phyloP scores from a whole-genome alignment of 1,140 invertebrate genomes.

The Aphelinus certus region DNA sequence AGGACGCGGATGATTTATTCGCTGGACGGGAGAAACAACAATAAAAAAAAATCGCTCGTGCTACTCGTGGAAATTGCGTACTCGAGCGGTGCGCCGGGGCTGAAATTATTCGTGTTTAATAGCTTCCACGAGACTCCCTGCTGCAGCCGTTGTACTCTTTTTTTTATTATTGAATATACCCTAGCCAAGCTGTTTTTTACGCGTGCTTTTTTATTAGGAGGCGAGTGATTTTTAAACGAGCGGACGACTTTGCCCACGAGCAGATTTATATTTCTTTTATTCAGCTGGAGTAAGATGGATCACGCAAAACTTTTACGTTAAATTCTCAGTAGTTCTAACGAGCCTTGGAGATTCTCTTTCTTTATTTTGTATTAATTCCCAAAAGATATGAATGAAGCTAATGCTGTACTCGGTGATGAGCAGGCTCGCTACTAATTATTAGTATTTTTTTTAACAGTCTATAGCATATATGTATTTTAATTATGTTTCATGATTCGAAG shows the following conservation, averaged over 20 bases:
- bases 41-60: too few relatives aligned
- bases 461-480: too few relatives aligned
- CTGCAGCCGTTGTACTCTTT: neutral
- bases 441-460: too few relatives aligned
- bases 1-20: neutral
- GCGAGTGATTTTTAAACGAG: conserved; percentile 18
- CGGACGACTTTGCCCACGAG: neutral
- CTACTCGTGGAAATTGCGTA: too few relatives aligned
- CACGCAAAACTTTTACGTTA: neutral
- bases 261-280: conserved; percentile 10
- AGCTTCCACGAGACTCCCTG: neutral
- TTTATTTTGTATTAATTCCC: too few relatives aligned
- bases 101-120: conserved; percentile 13
- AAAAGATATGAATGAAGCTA: too few relatives aligned
- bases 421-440: too few relatives aligned
- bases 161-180: neutral
- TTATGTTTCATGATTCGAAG: too few relatives aligned
- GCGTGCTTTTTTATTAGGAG: neutral
- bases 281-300: neutral
- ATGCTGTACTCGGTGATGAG: too few relatives aligned
- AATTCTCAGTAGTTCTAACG: too few relatives aligned
- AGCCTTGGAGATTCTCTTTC: too few relatives aligned
- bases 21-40: neutral
- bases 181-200: neutral
- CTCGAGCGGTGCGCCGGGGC: neutral